Conservation (phyloP, 2,888 invertebrate species). For the Gibbula magus region DNA sequence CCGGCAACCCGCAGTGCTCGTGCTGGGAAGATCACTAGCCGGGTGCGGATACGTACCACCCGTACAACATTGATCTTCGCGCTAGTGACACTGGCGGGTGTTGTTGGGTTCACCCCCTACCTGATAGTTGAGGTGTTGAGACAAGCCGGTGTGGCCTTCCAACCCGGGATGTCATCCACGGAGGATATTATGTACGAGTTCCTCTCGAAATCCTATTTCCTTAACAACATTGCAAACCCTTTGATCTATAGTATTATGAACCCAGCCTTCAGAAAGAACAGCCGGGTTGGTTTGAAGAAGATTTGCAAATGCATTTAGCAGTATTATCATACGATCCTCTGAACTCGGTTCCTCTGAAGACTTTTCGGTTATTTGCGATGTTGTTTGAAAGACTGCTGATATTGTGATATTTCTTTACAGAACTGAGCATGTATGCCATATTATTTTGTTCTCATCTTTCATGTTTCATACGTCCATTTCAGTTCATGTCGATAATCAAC, state of each 20-base stretch:
- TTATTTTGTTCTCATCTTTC: no score
- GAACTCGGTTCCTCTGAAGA: no score
- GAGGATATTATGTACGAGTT: slow-evolving; percentile 55
- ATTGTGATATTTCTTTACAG: no score
- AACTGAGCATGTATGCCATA: no score
- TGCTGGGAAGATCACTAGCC: slow-evolving; percentile 15
- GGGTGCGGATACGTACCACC: slow-evolving; percentile 46
- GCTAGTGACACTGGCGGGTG: slow-evolving; percentile 55
- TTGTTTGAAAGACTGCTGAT: no score
- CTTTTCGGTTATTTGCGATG: no score
- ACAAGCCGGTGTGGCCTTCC: slow-evolving; percentile 42
- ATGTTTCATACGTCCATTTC: no score
- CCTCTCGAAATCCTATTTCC: slow-evolving; percentile 58
- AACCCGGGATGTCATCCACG: slow-evolving; percentile 31
- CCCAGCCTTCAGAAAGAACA: slow-evolving; percentile 37
- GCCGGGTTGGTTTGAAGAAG: slow-evolving; percentile 30
- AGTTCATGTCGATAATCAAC: no score
- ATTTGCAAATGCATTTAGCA: slow-evolving; percentile 6
- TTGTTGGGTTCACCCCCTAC: slow-evolving; percentile 61
- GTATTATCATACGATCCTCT: no score
- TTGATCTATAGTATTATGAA: slow-evolving; percentile 45
- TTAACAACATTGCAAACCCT: slow-evolving; percentile 47
- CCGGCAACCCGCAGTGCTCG: neutral
- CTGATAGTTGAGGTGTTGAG: slow-evolving; percentile 55
- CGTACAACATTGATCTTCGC: slow-evolving; percentile 59